Percentiles rank a stretch among this genome's conserved stretches.
phyloP scores from a whole-genome alignment of 1,140 invertebrate species.

The Anastatus disparis region DNA sequence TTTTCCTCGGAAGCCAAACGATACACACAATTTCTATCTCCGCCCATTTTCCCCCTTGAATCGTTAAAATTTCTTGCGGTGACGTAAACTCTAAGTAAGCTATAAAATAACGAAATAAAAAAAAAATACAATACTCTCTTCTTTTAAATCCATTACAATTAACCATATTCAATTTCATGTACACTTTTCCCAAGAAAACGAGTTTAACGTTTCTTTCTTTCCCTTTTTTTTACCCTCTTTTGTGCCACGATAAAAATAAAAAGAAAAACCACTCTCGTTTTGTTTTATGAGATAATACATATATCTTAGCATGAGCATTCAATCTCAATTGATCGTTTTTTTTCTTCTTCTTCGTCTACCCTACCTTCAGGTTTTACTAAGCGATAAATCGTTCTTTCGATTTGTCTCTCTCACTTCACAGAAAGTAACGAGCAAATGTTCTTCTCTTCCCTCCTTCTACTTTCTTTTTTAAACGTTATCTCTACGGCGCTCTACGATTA shows the following conservation, averaged over 20 bases:
- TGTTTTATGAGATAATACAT: conserved; percentile 19
- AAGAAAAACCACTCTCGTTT: too few relatives aligned
- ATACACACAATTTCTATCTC: too few relatives aligned
- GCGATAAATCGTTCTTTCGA: conserved; percentile 26
- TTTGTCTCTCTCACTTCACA: not conserved
- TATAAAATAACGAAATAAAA: not conserved
- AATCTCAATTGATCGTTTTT: conserved; percentile 32
- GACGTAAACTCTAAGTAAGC: too few relatives aligned
- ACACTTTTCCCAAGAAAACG: too few relatives aligned
- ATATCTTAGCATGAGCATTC: conserved; percentile 25
- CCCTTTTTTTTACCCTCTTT: not conserved
- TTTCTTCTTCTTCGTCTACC: too few relatives aligned
- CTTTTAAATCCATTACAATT: conserved; percentile 9
- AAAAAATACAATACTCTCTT: not conserved
- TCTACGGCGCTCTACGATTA: too few relatives aligned
- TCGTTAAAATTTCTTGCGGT: too few relatives aligned
- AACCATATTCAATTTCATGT: not conserved
- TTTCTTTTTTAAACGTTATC: too few relatives aligned
- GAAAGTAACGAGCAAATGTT: too few relatives aligned
- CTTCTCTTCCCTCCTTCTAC: not conserved
- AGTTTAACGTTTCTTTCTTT: too few relatives aligned
- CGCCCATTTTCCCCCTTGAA: too few relatives aligned
- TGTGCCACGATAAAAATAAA: not conserved
- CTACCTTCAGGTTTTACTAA: conserved; percentile 27
- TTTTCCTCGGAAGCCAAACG: too few relatives aligned